Evolutionary conservation across 2,113 vertebrate species (phyloP), one percentile per base, ranked within the genome.

Genomic region (Argyrosomus japonicus): DNA sequence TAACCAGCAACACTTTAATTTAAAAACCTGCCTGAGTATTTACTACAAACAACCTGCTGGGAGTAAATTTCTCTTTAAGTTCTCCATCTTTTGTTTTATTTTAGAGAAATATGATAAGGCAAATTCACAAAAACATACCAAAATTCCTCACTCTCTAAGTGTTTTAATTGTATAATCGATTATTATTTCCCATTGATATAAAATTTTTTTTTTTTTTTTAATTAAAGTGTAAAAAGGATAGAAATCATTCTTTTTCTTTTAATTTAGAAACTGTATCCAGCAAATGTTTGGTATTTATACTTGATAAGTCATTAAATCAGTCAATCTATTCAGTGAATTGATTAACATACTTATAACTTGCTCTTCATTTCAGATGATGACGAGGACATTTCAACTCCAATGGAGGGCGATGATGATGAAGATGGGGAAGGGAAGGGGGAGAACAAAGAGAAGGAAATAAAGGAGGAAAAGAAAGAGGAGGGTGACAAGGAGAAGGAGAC

Each of bases 331-430:
- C 45, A 45, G 13, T 12, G 21, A 13, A 21, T 19, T 25, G 23
- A 50, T 29, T 2, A 50, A 50, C 50, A 11, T 29, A 48, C 9
- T 68, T 2, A 0, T 25, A 1, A 43, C 29, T 12, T 14, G 50
- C 54, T 68, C 51, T 48, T 54, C 1, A 1, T 91, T 88, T 36
- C 70, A 96, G 95, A 96, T 13, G 95, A 96, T 12, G 95, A 96
- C 0, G 95, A 96, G 7, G 95, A 96, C 0, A 82, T 77, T 14
- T 87, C 84, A 0, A 83, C 90, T 15, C 80, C 91, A 0, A 89
- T 90, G 62, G 95, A 96, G 19, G 92, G 67, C 92, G 97, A 99
- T 47, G 97, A 90, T n/a, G 97, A 98, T 0, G 97, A 97, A 15
- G 97, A 98, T 70, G 95, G 92, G 91, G 97, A 98, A 2, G 97